Evolutionary conservation across 2,113 vertebrate genomes (phyloP).

Genomic region (Arenaria interpres): DNA sequence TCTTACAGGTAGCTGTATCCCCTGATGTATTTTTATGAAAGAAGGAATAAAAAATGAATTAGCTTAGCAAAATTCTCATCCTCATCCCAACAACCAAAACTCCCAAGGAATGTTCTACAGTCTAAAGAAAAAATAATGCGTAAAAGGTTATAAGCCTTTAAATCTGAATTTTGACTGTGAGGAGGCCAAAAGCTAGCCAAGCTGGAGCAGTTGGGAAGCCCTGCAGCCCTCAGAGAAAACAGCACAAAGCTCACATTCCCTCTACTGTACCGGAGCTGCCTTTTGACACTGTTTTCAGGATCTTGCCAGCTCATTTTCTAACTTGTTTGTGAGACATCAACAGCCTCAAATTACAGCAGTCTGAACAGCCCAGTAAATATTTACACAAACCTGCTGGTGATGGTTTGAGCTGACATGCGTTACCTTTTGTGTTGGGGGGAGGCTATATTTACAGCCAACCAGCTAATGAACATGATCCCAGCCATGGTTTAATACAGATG

Average conservation of each 20-base stretch:
- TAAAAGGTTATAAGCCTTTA: background rate
- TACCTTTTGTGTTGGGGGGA: conserved; percentile 50
- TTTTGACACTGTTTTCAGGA: conserved; percentile 59
- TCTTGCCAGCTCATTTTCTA: conserved; percentile 63
- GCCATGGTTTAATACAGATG: conserved; percentile 59
- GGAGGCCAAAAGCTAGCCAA: background rate
- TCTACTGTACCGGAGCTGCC: conserved; percentile 13
- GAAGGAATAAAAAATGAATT: background rate
- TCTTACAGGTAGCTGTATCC: background rate
- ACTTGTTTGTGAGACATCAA: conserved; percentile 64
- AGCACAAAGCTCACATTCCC: conserved; percentile 9
- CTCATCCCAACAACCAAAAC: background rate
- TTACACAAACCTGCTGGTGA: conserved; percentile 69
- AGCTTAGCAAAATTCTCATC: background rate
- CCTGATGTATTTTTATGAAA: background rate
- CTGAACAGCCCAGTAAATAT: conserved; percentile 67
- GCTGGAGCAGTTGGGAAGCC: background rate
- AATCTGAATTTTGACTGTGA: background rate
- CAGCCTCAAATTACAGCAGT: conserved; percentile 57
- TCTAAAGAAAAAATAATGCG: background rate
- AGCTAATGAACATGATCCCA: conserved; percentile 70
- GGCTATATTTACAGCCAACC: conserved; percentile 72
- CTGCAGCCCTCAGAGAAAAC: background rate
- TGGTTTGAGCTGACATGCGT: conserved; percentile 51
- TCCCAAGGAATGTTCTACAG: background rate